A percentile compares a stretch with the other conserved stretches of the same genome.
phyloP scores from a whole-genome alignment of 2,888 invertebrate species.

The Drosophila pseudotakahashii region DNA sequence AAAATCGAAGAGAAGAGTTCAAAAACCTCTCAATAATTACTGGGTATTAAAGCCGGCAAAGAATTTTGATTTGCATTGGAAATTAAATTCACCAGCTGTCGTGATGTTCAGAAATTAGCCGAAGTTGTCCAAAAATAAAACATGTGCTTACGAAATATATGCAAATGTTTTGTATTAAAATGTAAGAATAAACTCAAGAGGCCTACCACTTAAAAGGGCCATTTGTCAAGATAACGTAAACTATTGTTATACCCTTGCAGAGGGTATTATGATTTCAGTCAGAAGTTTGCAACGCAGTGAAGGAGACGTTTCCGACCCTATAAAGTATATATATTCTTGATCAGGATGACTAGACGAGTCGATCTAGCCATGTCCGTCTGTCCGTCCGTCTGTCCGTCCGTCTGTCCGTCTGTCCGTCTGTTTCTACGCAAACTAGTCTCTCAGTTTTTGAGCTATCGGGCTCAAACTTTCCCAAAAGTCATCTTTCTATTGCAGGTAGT shows the following conservation, averaged over 20 bases:
- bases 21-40: constrained; percentile 33
- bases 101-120: constrained; percentile 27
- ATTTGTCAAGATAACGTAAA: constrained; percentile 33
- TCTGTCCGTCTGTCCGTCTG: too few relatives aligned
- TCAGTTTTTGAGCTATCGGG: too few relatives aligned
- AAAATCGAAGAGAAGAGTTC: constrained; percentile 30
- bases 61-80: constrained; percentile 40
- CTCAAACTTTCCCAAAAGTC: too few relatives aligned
- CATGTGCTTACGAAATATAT: constrained; percentile 17
- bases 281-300: too few relatives aligned
- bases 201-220: constrained; percentile 22
- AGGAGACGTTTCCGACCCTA: too few relatives aligned
- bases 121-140: constrained; percentile 24
- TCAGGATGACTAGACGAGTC: too few relatives aligned
- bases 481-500: too few relatives aligned
- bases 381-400: too few relatives aligned
- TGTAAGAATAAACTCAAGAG: background rate
- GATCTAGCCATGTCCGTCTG: too few relatives aligned
- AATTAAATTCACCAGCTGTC: constrained; percentile 5
- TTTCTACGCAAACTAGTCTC: too few relatives aligned
- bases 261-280: too few relatives aligned
- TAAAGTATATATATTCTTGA: too few relatives aligned
- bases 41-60: constrained; percentile 22
- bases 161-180: constrained; percentile 17
- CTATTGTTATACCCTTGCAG: background rate